A percentile compares a stretch with the other conserved stretches of the same genome.
phyloP scores from a whole-genome alignment of 2,888 invertebrate genomes.

The Megaustenia siamemsis region DNA sequence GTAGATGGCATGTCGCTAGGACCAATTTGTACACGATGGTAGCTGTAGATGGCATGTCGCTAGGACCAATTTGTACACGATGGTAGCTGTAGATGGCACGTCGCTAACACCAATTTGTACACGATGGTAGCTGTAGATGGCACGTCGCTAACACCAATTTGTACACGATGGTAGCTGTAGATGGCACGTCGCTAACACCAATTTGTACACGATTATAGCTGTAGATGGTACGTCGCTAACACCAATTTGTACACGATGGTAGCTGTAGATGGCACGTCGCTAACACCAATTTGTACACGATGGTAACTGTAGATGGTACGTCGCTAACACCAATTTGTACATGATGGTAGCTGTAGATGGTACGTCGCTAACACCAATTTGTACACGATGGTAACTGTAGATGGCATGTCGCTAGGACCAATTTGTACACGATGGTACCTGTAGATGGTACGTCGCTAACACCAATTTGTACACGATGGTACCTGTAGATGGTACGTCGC shows the following conservation, averaged over 20 bases:
- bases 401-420: conserved; percentile 11
- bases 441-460: background rate
- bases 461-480: background rate
- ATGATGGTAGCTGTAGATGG: background rate
- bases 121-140: background rate
- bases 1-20: conserved; percentile 4
- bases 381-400: background rate
- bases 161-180: background rate
- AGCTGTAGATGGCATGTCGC: conserved; percentile 5
- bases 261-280: background rate
- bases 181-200: background rate
- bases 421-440: background rate
- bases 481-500: background rate
- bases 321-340: background rate
- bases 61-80: background rate
- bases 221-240: conserved; percentile 7
- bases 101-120: background rate
- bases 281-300: too few relatives aligned
- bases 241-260: background rate
- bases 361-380: too few relatives aligned
- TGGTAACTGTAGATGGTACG: conserved; percentile 1
- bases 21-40: background rate
- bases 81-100: background rate
- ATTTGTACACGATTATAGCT: background rate
- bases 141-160: background rate